phyloP scores from a whole-genome alignment of 2,888 invertebrate genomes.

The Lumbricus terrestris region DNA sequence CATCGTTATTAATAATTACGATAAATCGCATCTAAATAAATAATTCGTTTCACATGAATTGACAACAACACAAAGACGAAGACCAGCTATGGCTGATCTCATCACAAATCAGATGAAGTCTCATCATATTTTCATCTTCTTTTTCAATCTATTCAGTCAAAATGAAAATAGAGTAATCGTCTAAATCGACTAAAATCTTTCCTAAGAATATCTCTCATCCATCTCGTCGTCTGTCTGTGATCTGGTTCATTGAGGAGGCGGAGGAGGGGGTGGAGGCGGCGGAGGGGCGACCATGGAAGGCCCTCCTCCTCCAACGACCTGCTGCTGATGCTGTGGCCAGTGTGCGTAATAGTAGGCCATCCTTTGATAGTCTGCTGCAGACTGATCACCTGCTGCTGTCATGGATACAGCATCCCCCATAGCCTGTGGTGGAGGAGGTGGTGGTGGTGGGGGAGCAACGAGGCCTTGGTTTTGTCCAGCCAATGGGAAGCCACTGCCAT shows the following conservation, averaged over 20 bases:
- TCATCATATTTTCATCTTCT: neutral
- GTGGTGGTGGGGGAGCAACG: constrained; percentile 16
- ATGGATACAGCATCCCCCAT: constrained; percentile 6
- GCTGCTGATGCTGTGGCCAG: constrained; percentile 34
- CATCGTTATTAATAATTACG: too few relatives aligned
- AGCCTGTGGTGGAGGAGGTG: constrained; percentile 19
- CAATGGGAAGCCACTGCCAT: neutral
- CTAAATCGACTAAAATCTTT: neutral
- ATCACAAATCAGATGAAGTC: too few relatives aligned
- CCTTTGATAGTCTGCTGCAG: constrained; percentile 31
- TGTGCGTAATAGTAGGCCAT: constrained; percentile 36
- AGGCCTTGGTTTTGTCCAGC: neutral
- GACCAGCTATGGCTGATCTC: neutral
- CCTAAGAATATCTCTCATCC: neutral
- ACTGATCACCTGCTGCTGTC: neutral
- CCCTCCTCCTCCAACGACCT: neutral
- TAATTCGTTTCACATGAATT: too few relatives aligned
- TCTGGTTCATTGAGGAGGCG: constrained; percentile 20
- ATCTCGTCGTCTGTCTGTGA: neutral
- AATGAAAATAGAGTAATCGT: neutral
- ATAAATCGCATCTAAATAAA: neutral
- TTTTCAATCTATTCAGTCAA: neutral
- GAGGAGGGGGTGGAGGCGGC: constrained; percentile 33
- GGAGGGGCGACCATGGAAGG: constrained; percentile 29
- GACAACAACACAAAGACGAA: too few relatives aligned